phyloP scores from a whole-genome alignment of 2,113 vertebrate genomes.

The Pardalotus punctatus region DNA sequence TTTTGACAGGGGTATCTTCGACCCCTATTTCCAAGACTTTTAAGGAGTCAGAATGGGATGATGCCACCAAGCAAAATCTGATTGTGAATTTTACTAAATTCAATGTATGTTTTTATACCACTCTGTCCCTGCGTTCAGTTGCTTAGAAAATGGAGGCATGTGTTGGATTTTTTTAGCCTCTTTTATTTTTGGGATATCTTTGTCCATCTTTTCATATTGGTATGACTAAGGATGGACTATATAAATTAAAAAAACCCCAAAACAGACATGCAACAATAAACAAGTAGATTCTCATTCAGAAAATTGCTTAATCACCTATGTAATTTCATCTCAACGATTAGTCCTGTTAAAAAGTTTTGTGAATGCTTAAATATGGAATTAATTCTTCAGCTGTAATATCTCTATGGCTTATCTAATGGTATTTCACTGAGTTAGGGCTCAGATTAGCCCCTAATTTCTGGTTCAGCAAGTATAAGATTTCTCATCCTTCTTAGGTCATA shows the following conservation, averaged over 20 bases:
- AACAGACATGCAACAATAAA: background rate
- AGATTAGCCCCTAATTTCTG: background rate
- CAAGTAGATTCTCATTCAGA: background rate
- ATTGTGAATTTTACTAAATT: background rate
- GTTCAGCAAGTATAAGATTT: background rate
- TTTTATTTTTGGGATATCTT: background rate
- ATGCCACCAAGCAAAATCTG: background rate
- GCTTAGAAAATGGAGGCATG: background rate
- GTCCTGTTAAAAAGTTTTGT: background rate
- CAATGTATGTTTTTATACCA: background rate
- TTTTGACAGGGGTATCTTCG: background rate
- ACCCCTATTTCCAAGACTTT: background rate
- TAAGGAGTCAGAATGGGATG: background rate
- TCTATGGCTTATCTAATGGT: background rate
- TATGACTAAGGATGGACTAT: background rate
- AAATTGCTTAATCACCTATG: background rate
- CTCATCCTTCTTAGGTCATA: constrained; percentile 15
- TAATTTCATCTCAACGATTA: background rate
- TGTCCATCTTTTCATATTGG: background rate
- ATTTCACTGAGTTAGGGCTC: background rate
- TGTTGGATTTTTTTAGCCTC: background rate
- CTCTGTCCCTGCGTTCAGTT: background rate
- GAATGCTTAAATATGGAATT: background rate
- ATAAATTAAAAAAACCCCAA: background rate
- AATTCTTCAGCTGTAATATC: background rate